Conservation (phyloP, 92 coral and sea anemone species). For the Bergia puertoricense region DNA sequence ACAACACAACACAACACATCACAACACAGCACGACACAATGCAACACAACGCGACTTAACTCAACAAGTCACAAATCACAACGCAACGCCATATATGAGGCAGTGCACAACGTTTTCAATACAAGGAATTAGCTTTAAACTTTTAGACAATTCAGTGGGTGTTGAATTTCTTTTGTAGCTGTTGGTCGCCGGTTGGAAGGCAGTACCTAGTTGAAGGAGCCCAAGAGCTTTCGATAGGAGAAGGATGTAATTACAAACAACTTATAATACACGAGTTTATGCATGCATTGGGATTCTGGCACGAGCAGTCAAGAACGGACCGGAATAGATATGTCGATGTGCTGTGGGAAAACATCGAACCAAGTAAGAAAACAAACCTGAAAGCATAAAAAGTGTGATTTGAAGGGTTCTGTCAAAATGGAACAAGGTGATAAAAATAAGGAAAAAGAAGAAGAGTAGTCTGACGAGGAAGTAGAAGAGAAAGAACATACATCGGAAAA, state of each 20-base stretch:
- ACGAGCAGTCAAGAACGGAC: constrained; percentile 79
- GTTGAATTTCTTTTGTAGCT: constrained; percentile 39
- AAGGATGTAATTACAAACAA: constrained; percentile 65
- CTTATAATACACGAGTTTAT: constrained; percentile 71
- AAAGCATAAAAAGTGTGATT: not conserved
- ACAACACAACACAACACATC: not conserved
- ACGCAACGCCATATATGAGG: no score
- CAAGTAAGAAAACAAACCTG: constrained; percentile 37
- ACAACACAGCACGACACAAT: not conserved
- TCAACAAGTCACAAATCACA: not conserved
- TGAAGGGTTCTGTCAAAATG: not conserved
- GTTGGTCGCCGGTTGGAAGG: constrained; percentile 73
- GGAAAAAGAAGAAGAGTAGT: no score
- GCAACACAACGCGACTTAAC: not conserved
- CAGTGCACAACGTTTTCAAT: no score
- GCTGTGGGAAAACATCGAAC: constrained; percentile 64
- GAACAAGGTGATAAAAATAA: no score
- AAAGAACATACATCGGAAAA: no score
- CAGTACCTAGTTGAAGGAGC: constrained; percentile 10
- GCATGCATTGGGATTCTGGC: constrained; percentile 89
- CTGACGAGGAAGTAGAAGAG: no score
- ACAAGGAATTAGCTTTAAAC: no score
- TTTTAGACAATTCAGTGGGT: no score
- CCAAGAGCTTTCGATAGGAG: constrained; percentile 68
- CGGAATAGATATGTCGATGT: constrained; percentile 58